Conservation (phyloP, 2,797 vertebrate species). For the Argentina silus region DNA sequence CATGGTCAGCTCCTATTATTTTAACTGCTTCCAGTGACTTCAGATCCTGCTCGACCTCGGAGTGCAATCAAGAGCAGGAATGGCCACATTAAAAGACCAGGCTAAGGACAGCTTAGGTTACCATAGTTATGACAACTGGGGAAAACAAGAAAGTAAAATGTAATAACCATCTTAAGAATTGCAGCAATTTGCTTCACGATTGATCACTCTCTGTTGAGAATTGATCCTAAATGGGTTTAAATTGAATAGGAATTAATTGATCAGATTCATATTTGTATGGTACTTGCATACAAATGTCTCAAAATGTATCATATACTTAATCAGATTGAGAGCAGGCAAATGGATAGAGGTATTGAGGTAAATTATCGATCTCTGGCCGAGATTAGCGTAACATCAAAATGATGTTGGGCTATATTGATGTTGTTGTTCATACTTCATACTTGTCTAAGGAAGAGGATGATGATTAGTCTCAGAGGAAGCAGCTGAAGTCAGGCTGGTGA, state of each 20-base stretch:
- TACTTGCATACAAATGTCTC: neutral
- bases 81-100: constrained; percentile 65
- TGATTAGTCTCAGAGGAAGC: constrained; percentile 56
- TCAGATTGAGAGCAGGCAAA: neutral
- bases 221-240: neutral
- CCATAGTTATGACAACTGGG: constrained; percentile 41
- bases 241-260: neutral
- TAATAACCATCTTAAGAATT: constrained; percentile 14
- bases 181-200: constrained; percentile 10
- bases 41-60: constrained; percentile 84
- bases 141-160: constrained; percentile 36
- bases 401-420: neutral
- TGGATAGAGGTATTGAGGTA: neutral
- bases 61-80: constrained; percentile 85
- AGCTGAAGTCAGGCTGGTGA: constrained; percentile 44
- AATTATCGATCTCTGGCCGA: neutral
- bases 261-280: neutral
- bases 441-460: constrained; percentile 32
- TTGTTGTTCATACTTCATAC: neutral
- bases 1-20: constrained; percentile 85
- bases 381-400: neutral
- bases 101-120: constrained; percentile 64
- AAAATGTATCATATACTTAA: neutral
- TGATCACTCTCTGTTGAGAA: constrained; percentile 19
- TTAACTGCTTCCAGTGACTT: constrained; percentile 93